Evolutionary conservation across 2,797 vertebrate genomes (phyloP).

Genomic region (Simalia tracyae): DNA sequence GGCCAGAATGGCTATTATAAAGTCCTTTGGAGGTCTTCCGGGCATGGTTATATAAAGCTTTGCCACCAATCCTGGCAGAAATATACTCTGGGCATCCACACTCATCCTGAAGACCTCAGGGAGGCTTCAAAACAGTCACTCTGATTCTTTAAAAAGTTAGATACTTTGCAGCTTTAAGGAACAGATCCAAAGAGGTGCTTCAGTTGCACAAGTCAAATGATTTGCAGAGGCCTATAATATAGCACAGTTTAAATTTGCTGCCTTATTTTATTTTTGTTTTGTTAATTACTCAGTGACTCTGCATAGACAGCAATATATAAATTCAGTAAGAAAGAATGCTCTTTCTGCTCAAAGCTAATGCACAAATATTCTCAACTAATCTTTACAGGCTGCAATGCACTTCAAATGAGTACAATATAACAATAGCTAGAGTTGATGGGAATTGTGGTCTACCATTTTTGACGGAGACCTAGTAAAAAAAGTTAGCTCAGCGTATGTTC

Average conservation of each 20-base stretch:
- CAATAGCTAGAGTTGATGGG: neutral
- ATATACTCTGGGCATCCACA: neutral
- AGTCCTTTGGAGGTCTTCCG: neutral
- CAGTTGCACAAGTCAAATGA: neutral
- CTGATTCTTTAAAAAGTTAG: neutral
- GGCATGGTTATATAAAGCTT: neutral
- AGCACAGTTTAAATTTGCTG: neutral
- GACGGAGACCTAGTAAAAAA: neutral
- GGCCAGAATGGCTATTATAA: neutral
- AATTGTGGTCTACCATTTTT: neutral
- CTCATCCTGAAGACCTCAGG: neutral
- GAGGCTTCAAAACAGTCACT: neutral
- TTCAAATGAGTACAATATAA: neutral
- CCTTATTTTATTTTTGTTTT: neutral
- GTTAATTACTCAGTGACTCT: neutral
- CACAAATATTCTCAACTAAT: neutral
- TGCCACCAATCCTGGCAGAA: neutral
- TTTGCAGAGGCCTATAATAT: neutral
- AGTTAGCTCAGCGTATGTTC: neutral
- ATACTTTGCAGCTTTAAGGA: neutral
- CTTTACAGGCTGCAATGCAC: neutral
- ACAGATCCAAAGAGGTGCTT: neutral
- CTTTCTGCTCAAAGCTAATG: neutral
- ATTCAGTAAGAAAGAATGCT: neutral
- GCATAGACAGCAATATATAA: neutral